Evolutionary conservation across 1,140 invertebrate species (phyloP), one percentile per base, ranked within the genome.

Genomic region (Mycetomoellerius zeteki): DNA sequence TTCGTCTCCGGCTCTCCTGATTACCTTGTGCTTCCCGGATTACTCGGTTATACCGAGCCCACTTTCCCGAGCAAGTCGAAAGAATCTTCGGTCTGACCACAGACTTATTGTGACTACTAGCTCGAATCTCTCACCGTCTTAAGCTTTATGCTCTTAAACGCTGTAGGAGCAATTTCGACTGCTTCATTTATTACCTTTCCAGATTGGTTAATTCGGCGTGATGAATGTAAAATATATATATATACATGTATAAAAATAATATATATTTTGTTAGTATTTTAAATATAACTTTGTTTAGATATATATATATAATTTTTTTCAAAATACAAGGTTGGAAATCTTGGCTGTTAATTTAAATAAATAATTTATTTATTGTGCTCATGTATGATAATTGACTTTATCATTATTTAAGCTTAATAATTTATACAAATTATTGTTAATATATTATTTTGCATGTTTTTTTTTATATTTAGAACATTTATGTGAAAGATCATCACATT

Each of bases 21-120:
- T 92, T 92, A 92, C 89, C 91, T 88, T 69, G 91, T 84, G 90
- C 67, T 78, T 50, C 88, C 43, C 84, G 89, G 89, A 92, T 92
- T 92, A 92, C 88, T 65, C 60, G 84, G 67, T 21, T 85, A 58
- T 16, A 80, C 43, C 78, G 60, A 47, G 81, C 76, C 64, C 73
- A 69, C 65, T 24, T 85, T 80, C 64, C 58, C 62, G 62, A 27
- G 30, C 37, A 6, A 56, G 30, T 54, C 52, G 82, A 90, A 90
- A 90, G 89, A 90, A 90, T 90, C 86, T 60, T 75, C 58, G 12
- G 81, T 64, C 81, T 60, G 77, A 90, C 89, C 89, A 69, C 81
- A 82, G 72, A 88, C 81, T 90, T 88, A 90, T 87, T 54, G 85
- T 56, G 7, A 82, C 89, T 85, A 90, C 87, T 85, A 60, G 43